Base-by-base conservation (phyloP, 2,113 vertebrate species). In the Arizona elegans region DNA sequence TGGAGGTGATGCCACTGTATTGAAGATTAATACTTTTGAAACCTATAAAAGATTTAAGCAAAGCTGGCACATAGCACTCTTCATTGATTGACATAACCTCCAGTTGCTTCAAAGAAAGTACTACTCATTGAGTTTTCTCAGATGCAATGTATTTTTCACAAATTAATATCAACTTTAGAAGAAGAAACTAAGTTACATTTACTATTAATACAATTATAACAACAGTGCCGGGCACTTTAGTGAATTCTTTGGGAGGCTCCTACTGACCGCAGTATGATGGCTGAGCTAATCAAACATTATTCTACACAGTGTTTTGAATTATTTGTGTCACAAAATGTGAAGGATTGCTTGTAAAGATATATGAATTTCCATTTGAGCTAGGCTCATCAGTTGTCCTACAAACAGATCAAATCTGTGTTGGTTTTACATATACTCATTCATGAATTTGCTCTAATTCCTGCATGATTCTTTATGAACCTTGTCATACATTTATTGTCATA, bases 21-120 rank as follows among this genome's bases (percentile, higher is more conserved):
- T 56, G 54, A 90, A 95, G 92, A 93, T 92, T 54, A 90, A 26
- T 89, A 19, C 90, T 23, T 38, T 89, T 86, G 95, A 94, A 93
- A 94, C 26, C 81, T 92, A 47, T 91, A 89, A 38, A 90, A 12
- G 91, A 85, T 75, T 93, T 89, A 95, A 94, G 47, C 1, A 6
- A 59, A 94, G 43, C 90, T 87, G 87, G 85, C 81, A 94, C 90
- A 50, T 43, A 95, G 92, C 47, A 91, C 23, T 86, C 7, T 93
- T 52, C 91, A 47, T 52, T 91, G 21, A 24, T 23, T 56, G 65
- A 92, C 50, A 90, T 96, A 92, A 91, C 86, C 90, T 92, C 89
- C 65, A 54, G 21, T 90, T 59, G 23, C 47, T 65, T 86, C 92
- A 85, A 75, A 8, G 1, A 86, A 70, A 8, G 1, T 0, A 58